Conservation (phyloP, 2,113 vertebrate species). For the Petrocephalus microphthalmus region DNA sequence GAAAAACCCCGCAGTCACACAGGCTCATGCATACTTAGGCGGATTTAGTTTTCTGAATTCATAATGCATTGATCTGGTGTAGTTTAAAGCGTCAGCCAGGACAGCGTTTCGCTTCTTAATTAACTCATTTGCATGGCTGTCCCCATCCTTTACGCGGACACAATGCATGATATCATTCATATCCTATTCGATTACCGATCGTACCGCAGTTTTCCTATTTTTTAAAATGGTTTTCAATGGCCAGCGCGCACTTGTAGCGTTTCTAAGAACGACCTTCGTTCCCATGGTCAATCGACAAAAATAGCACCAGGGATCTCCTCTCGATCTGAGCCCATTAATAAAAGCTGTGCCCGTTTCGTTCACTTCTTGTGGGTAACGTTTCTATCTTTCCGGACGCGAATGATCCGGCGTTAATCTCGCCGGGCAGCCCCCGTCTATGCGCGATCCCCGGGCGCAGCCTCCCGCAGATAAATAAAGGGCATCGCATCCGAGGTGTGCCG, state of each 20-base stretch:
- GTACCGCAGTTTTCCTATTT: neutral
- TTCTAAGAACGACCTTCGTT: neutral
- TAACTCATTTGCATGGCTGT: neutral
- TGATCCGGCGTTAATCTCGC: neutral
- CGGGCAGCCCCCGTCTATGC: neutral
- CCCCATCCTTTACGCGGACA: neutral
- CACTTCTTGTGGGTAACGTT: neutral
- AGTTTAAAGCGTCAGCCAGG: neutral
- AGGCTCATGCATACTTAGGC: neutral
- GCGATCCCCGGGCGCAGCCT: neutral
- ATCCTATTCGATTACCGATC: neutral
- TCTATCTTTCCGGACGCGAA: neutral
- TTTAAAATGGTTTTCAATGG: neutral
- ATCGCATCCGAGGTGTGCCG: neutral
- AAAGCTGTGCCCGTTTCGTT: neutral
- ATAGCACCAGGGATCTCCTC: neutral
- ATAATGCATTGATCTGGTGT: neutral
- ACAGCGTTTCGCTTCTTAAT: neutral
- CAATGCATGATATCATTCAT: neutral
- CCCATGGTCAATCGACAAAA: neutral
- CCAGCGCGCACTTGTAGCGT: conserved; percentile 12
- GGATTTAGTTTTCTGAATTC: neutral
- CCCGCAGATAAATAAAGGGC: neutral
- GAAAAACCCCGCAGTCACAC: neutral
- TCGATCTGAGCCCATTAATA: neutral